Percentiles rank a stretch among this genome's conserved stretches.
phyloP scores from a whole-genome alignment of 2,797 vertebrate species.

The Karalla daura region DNA sequence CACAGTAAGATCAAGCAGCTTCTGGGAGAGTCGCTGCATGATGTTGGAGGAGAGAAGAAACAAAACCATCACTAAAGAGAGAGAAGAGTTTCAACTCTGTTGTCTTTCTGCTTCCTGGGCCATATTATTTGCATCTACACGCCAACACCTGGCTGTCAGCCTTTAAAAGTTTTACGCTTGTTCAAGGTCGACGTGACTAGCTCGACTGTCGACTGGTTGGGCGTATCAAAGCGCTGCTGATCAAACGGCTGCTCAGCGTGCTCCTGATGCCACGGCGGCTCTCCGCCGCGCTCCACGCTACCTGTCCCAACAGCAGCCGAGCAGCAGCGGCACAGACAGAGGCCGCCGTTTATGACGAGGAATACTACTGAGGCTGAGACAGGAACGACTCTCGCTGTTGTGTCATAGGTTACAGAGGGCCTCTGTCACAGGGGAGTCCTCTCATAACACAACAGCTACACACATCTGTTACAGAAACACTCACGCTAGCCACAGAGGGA shows the following conservation, averaged over 20 bases:
- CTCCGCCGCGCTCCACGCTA: too few species aligned
- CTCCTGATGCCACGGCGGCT: conserved; percentile 20
- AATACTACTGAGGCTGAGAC: too few species aligned
- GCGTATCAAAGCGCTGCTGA: conserved; percentile 41
- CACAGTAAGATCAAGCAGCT: not conserved
- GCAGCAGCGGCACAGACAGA: too few species aligned
- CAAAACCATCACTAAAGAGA: not conserved
- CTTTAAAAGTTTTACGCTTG: conserved; percentile 29
- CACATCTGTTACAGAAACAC: too few species aligned
- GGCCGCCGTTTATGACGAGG: too few species aligned
- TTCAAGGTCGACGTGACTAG: conserved; percentile 32
- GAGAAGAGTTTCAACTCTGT: not conserved
- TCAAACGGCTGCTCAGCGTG: conserved; percentile 46
- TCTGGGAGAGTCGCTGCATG: conserved; percentile 16
- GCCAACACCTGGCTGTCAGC: conserved; percentile 9
- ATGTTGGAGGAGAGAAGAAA: conserved; percentile 9
- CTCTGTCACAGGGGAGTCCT: too few species aligned
- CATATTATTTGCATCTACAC: conserved; percentile 36
- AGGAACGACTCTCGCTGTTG: too few species aligned
- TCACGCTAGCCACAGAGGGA: too few species aligned
- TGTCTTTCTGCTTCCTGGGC: not conserved
- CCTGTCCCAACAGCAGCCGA: too few species aligned
- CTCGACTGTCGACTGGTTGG: conserved; percentile 7
- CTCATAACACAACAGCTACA: too few species aligned
- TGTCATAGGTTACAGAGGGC: too few species aligned